A percentile compares a stretch with the other conserved stretches of the same genome.
Evolutionary conservation across 1,140 invertebrate species (phyloP).

Genomic region (Cyclargus thomasi): DNA sequence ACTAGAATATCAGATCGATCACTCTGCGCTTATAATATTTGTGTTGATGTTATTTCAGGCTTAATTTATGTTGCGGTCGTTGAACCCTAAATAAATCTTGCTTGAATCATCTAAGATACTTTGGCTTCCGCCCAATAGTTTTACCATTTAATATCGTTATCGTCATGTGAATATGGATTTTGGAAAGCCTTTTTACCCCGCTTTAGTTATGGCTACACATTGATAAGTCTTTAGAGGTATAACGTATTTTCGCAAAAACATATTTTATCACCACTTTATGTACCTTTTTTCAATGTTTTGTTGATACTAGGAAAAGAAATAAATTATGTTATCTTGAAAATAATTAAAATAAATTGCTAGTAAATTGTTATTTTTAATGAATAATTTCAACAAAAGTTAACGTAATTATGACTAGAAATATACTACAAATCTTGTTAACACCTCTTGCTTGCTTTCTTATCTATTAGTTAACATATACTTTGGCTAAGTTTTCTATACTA

Average conservation of each 20-base stretch:
- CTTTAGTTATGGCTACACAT: not conserved
- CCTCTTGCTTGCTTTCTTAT: no score
- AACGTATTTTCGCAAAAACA: slow-evolving; percentile 6
- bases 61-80: not conserved
- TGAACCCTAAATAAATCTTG: slow-evolving; percentile 3
- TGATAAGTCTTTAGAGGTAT: slow-evolving; percentile 6
- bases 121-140: slow-evolving; percentile 12
- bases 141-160: slow-evolving; percentile 4
- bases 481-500: no score
- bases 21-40: not conserved
- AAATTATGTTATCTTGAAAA: no score
- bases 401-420: not conserved
- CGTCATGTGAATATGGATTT: slow-evolving; percentile 4
- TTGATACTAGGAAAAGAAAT: no score
- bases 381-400: not conserved
- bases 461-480: no score
- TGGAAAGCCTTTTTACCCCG: slow-evolving; percentile 4
- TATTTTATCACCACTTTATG: not conserved
- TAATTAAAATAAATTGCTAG: no score
- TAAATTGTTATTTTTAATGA: not conserved
- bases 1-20: not conserved
- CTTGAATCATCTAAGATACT: slow-evolving; percentile 5
- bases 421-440: not conserved
- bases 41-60: not conserved
- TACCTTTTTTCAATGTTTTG: not conserved